phyloP scores from a whole-genome alignment of 1,140 invertebrate species.

The Drosophila oshimai region DNA sequence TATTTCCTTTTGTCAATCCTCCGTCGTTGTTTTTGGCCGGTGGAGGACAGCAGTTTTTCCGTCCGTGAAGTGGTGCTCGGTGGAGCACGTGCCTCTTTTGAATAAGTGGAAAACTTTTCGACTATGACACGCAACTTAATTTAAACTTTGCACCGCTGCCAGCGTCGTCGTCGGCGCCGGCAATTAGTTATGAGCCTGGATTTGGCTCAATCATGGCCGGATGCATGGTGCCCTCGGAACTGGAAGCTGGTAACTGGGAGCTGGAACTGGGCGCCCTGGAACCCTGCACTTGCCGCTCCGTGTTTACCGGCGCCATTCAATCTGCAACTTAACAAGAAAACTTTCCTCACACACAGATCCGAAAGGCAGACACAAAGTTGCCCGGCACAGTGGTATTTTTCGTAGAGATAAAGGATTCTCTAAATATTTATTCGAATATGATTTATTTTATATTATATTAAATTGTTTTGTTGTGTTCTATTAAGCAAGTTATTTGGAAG shows the following conservation, averaged over 20 bases:
- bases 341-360: constrained; percentile 3
- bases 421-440: neutral
- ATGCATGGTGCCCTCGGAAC: neutral
- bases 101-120: constrained; percentile 62
- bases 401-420: neutral
- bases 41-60: neutral
- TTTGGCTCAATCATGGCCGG: constrained; percentile 26
- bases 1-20: too few species aligned
- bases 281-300: neutral
- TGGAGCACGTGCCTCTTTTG: constrained; percentile 23
- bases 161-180: constrained; percentile 26
- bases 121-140: constrained; percentile 74
- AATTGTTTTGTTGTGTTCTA: too few species aligned
- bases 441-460: neutral
- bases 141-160: constrained; percentile 56
- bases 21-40: neutral
- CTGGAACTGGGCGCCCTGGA: too few species aligned
- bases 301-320: constrained; percentile 40
- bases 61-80: neutral
- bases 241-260: neutral
- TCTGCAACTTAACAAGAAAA: constrained; percentile 44
- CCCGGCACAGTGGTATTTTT: neutral
- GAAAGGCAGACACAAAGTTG: constrained; percentile 6
- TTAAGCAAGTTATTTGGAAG: too few species aligned
- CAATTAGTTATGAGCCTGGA: constrained; percentile 66